Base-by-base conservation (phyloP, 2,888 invertebrate genomes). In the Drosophila recens region DNA sequence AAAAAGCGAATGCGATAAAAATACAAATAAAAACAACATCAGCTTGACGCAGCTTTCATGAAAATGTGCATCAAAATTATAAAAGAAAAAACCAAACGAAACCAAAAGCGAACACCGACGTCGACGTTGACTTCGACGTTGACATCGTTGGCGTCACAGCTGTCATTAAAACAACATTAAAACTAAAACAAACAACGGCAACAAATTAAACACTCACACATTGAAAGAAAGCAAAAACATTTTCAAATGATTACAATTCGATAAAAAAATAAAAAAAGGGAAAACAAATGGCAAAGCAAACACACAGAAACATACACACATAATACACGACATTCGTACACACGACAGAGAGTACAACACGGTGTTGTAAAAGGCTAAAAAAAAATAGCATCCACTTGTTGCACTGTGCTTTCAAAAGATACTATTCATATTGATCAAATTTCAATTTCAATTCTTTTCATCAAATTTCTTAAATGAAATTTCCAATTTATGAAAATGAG, bases 81-180 rank as follows among this genome's bases (percentile, higher is more conserved):
- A 23, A 36, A n/a, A 36, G 20, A 27, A 23, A 30, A 36, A 42
- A 40, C 4, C 13, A 48, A 23, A 40, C 4, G 15, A 48, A 23
- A 4, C n/a, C 17, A 13, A 40, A 43, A 15, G 17, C 40, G 6
- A 17, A 9, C 56, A 23, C 33, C 46, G 52, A 52, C 33, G 40
- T n/a, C 48, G 23, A 6, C 27, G 20, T 27, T 17, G 17, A 17
- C 17, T 17, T 30, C 40, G 49, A 53, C 67, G 23, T 15, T 51
- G 34, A 40, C 38, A n/a, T 36, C 34, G 64, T 45, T 52, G 17
- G 57, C 75, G 63, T 59, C 75, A 76, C 81, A 83, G 73, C 76
- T 83, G 79, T 65, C 83, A 81, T 79, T 84, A 79, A 82, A 82
- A 76, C 81, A 71, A 82, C 79, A 82, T 82, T 81, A 71, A 82